Percentiles rank a stretch among this genome's conserved stretches.
Evolutionary conservation across 2,797 vertebrate genomes (phyloP).

Genomic region (Semotilus atromaculatus): DNA sequence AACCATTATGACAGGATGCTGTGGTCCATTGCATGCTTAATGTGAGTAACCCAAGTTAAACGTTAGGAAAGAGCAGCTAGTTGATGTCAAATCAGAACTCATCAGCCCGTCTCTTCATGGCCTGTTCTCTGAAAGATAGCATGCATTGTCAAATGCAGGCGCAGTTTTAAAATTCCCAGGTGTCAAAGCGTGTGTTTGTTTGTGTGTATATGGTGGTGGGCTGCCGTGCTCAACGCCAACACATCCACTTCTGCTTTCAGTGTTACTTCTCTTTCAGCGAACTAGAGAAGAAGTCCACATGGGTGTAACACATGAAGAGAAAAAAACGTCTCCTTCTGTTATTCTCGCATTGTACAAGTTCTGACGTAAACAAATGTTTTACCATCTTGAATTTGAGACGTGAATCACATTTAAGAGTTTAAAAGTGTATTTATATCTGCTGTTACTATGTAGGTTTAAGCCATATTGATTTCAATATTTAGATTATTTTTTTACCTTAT

Average conservation of each 20-base stretch:
- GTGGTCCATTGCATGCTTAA: constrained; percentile 18
- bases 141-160: neutral
- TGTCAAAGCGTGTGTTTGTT: constrained; percentile 33
- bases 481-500: neutral
- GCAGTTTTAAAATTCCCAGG: constrained; percentile 31
- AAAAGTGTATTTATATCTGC: neutral
- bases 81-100: constrained; percentile 46
- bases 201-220: constrained; percentile 60
- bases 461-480: neutral
- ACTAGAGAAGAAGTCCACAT: constrained; percentile 68
- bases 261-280: constrained; percentile 75
- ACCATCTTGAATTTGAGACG: constrained; percentile 14
- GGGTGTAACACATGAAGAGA: constrained; percentile 57
- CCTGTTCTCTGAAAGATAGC: constrained; percentile 13
- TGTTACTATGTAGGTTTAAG: neutral
- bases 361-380: neutral
- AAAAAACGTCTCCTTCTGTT: constrained; percentile 58
- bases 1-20: constrained; percentile 16
- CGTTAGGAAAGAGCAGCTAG: constrained; percentile 9
- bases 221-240: constrained; percentile 45
- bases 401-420: neutral
- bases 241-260: constrained; percentile 75
- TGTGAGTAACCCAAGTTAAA: constrained; percentile 20
- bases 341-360: constrained; percentile 18
- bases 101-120: neutral